Evolutionary conservation across 2,797 vertebrate genomes (phyloP), one percentile per base, ranked within the genome.

Genomic region (Mallotus villosus): DNA sequence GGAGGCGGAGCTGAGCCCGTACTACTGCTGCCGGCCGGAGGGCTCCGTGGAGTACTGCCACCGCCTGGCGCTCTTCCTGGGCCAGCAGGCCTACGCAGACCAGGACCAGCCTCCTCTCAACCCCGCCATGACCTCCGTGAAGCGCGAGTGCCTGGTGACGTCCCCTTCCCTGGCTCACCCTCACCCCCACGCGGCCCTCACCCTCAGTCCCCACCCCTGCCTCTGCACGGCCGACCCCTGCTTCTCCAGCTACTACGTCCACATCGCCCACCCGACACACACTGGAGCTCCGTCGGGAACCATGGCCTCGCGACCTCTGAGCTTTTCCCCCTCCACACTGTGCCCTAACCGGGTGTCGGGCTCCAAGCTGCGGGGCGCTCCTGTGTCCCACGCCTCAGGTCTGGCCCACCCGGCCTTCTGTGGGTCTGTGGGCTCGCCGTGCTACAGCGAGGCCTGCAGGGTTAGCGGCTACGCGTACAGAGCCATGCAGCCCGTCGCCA

Each of bases 31-130:
- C 53, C 84, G 91, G 74, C 89, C 93, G 0, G 94, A 95, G 70
- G 92, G 90, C 74, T 94, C 94, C 0, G 86, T 94, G 84, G 92
- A 95, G 41, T 95, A 96, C 83, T 97, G 93, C 86, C 95, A 95
- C 89, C 94, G 95, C 81, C 81, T 98, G 89, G 96, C 96, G 78
- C 94, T 98, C 84, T 95, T 97, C 51, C 93, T 98, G 86, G 94
- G 95, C 21, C 96, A 95, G 63, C 95, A 97, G 83, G 74, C 91
- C 64, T 97, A 95, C 1, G 89, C 93, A 65, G 95, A 96, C 62
- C 92, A 95, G 0, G 94, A 95, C 6, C 95, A 96, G 78, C 94
- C 82, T 73, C 63, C 89, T 1, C 84, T 91, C 0, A 85, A 79
- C 78, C 75, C 90, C 22, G 77, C 90, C 58, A 77, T 91, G 75